Conservation (phyloP, 1,140 invertebrate species). For the Trichogramma pretiosum region DNA sequence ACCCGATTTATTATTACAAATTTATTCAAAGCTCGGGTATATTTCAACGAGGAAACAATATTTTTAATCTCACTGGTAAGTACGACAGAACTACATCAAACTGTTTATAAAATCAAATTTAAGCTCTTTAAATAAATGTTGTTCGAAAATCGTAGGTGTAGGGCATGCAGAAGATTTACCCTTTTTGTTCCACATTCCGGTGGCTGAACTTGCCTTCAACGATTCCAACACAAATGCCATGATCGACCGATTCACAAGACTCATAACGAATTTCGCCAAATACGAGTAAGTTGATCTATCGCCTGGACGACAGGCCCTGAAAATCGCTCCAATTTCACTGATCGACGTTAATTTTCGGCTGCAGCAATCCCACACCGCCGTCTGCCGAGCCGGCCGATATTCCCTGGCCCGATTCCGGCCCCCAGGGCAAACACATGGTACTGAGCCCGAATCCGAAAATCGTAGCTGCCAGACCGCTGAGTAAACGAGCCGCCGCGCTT, state of each 20-base stretch:
- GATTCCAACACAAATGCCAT: not conserved
- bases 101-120: not conserved
- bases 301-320: too few relatives aligned
- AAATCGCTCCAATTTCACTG: too few relatives aligned
- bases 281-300: too few relatives aligned
- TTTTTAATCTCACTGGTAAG: not conserved
- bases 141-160: not conserved
- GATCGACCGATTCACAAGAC: not conserved
- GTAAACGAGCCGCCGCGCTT: too few relatives aligned
- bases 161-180: not conserved
- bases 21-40: not conserved
- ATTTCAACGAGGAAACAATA: not conserved
- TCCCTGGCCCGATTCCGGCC: too few relatives aligned
- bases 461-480: too few relatives aligned
- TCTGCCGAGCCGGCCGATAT: too few relatives aligned
- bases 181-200: not conserved
- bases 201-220: not conserved
- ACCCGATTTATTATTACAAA: conserved; percentile 1
- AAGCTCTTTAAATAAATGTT: not conserved
- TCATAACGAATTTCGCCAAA: conserved; percentile 1
- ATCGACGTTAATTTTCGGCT: too few relatives aligned
- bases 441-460: too few relatives aligned
- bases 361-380: too few relatives aligned
- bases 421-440: too few relatives aligned
- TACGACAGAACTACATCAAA: not conserved